phyloP scores from a whole-genome alignment of 2,888 invertebrate species.

The Papilio protenor region DNA sequence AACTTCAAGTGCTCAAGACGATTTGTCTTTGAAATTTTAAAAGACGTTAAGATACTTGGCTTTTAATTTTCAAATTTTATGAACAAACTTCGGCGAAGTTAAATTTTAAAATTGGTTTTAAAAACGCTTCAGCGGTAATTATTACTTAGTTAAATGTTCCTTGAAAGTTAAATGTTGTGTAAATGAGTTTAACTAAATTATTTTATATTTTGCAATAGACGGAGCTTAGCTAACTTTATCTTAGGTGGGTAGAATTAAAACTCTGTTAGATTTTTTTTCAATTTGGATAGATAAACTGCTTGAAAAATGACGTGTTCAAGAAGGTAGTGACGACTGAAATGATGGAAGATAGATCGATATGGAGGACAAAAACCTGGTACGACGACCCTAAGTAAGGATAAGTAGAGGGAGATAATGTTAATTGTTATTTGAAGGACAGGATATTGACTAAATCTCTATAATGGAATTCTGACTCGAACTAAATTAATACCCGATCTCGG shows the following conservation, averaged over 20 bases:
- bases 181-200: slow-evolving; percentile 71
- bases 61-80: slow-evolving; percentile 35
- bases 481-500: slow-evolving; percentile 75
- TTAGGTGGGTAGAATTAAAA: background rate
- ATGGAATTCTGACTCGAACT: slow-evolving; percentile 76
- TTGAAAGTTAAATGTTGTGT: slow-evolving; percentile 49
- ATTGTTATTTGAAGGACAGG: background rate
- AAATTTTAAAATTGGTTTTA: slow-evolving; percentile 25
- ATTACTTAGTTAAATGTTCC: slow-evolving; percentile 18
- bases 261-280: background rate
- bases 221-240: background rate
- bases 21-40: slow-evolving; percentile 33
- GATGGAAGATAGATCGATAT: no score
- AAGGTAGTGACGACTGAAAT: no score
- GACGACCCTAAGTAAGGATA: no score
- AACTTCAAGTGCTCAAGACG: slow-evolving; percentile 31
- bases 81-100: slow-evolving; percentile 32
- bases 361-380: no score
- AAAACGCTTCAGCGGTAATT: slow-evolving; percentile 15
- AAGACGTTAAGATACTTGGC: slow-evolving; percentile 24
- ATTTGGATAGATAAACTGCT: no score
- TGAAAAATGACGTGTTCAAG: no score
- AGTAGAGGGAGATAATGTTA: no score
- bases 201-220: slow-evolving; percentile 40
- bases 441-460: slow-evolving; percentile 68